These are phyloP conservation scores for Zaprionus davidi DNA, from an alignment of 1,140 invertebrate genomes.

Conservation along the genomic window DNA sequence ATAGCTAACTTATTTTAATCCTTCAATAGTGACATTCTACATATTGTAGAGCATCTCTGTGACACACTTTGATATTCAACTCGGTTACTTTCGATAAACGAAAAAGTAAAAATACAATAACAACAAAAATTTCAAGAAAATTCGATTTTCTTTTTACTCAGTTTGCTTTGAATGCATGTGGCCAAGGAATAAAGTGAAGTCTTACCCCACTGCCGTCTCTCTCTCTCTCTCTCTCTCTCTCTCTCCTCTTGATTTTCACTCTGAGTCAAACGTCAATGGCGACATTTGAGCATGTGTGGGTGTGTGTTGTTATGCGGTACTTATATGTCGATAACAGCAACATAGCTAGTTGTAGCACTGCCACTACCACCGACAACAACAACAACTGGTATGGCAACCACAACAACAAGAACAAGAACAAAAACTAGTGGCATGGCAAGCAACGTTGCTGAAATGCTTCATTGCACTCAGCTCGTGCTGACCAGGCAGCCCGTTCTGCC, in stretches of 20 bases:
- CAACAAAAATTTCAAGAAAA: conserved; percentile 18
- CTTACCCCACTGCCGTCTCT: not conserved
- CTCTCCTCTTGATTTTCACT: not conserved
- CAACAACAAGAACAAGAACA: not conserved
- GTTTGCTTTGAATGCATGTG: conserved; percentile 9
- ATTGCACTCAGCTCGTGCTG: conserved; percentile 35
- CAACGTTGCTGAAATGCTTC: conserved; percentile 25
- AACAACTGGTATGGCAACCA: too few species aligned
- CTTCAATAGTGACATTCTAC: not conserved
- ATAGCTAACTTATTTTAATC: too few species aligned
- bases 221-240: not conserved
- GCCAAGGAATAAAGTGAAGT: not conserved
- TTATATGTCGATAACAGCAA: conserved; percentile 36
- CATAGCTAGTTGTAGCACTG: not conserved
- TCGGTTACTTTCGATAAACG: not conserved
- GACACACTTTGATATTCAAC: not conserved
- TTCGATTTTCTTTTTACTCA: conserved; percentile 25
- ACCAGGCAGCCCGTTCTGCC: conserved; percentile 27
- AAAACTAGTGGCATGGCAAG: conserved; percentile 8
- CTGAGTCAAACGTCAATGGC: not conserved
- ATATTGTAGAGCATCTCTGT: not conserved
- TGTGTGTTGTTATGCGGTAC: conserved; percentile 19
- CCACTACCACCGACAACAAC: conserved; percentile 3
- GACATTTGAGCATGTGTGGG: not conserved
- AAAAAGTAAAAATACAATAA: not conserved